phyloP scores from a whole-genome alignment of 2,888 invertebrate genomes.

The Aproaerema taeniolella region DNA sequence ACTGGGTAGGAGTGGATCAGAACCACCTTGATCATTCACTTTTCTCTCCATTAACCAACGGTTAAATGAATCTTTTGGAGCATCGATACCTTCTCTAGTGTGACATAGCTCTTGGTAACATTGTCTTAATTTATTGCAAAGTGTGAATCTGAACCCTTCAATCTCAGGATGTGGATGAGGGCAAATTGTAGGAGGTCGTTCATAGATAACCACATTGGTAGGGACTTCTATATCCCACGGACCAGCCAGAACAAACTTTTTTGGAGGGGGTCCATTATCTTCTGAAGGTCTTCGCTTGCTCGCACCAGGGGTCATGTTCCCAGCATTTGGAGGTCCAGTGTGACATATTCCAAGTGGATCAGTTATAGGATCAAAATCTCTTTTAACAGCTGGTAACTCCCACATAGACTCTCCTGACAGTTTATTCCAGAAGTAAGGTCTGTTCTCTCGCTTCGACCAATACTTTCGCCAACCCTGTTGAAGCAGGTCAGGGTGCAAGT shows the following conservation, averaged over 20 bases:
- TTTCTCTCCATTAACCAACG: conserved; percentile 98
- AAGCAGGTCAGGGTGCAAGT: conserved; percentile 68
- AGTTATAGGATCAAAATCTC: conserved; percentile 93
- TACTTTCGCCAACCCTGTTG: conserved; percentile 97
- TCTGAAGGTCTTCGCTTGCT: conserved; percentile 88
- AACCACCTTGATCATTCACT: conserved; percentile 90
- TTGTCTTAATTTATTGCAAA: conserved; percentile 90
- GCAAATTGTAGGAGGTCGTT: conserved; percentile 88
- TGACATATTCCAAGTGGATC: conserved; percentile 92
- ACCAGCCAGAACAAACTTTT: conserved; percentile 91
- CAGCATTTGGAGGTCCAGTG: conserved; percentile 59
- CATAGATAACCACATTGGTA: conserved; percentile 93
- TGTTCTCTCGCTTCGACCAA: conserved; percentile 96
- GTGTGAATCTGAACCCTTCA: conserved; percentile 89
- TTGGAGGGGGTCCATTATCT: conserved; percentile 87
- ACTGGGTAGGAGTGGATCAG: conserved; percentile 94
- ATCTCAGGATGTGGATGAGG: conserved; percentile 97
- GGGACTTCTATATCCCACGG: conserved; percentile 97
- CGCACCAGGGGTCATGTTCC: conserved; percentile 73
- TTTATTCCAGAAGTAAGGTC: conserved; percentile 98
- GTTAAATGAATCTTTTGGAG: conserved; percentile 97
- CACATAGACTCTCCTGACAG: conserved; percentile 96
- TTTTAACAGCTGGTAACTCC: conserved; percentile 93
- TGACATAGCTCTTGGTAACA: conserved; percentile 97
- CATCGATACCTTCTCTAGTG: conserved; percentile 94